Evolutionary conservation across 2,888 invertebrate species (phyloP), one percentile per base, ranked within the genome.

Genomic region (Priocnemis perturbator): DNA sequence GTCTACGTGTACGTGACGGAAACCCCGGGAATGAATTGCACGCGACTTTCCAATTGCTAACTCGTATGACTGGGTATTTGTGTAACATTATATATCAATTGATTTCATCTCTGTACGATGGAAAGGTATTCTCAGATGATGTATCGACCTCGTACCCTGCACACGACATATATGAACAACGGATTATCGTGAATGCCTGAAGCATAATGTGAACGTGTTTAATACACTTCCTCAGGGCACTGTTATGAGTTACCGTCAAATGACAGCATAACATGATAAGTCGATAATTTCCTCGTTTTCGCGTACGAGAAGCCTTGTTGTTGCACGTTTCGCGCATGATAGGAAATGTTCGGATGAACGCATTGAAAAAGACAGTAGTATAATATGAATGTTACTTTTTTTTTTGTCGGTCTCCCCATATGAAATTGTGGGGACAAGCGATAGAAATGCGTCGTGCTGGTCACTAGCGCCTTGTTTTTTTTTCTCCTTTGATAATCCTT

Each of bases 351-450:
- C 48, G 64, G 55, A 70, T 63, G 53, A 64, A 63, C 17, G 61
- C 60, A 76, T 74, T 48, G 60, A 37, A 79, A 81, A 82, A 83
- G 78, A 81, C 81, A 81, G 74, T 80, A 80, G 73, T 53, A 67
- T 73, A 76, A 79, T n/a, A n/a, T 71, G 67, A 67, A 71, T 68
- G 64, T 37, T 37, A 37, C 37, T 37, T 37, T 37, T 37, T 37
- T 26, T 59, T 64, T 73, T 76, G 69, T 70, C 17, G 52, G 64
- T 56, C 60, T 70, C 53, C 30, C 19, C 55, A 30, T 9, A 57
- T 17, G 17, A 47, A 30, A 37, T 9, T 11, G 37, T 2, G 14
- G 37, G 11, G 37, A 37, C 14, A 9, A 37, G 37, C 11, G 7
- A 37, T 37, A 37, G 37, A 52, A 44, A 70, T 53, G 73, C 78